Evolutionary conservation across 2,113 vertebrate species (phyloP).

Genomic region (Aythya baeri): DNA sequence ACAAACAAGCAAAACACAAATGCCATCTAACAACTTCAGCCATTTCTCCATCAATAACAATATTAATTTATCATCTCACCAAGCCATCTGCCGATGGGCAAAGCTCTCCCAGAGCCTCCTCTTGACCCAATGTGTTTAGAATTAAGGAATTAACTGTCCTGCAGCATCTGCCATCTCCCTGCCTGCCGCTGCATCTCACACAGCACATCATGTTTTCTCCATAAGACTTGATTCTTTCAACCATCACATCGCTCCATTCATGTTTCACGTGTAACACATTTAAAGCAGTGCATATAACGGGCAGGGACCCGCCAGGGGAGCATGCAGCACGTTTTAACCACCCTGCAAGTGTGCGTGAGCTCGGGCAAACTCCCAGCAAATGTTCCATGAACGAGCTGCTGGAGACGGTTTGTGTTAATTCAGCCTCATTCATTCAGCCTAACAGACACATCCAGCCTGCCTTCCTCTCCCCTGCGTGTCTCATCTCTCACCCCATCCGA

Average conservation of each 20-base stretch:
- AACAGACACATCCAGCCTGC: not conserved
- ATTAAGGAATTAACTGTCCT: constrained; percentile 42
- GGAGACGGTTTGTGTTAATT: not conserved
- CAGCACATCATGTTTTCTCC: not conserved
- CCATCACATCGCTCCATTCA: not conserved
- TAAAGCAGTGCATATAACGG: not conserved
- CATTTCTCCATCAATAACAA: constrained; percentile 33
- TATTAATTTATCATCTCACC: constrained; percentile 66
- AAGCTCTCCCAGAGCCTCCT: constrained; percentile 36
- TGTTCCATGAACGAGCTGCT: not conserved
- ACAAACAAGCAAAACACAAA: not conserved
- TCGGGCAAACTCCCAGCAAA: not conserved
- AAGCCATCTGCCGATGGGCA: constrained; percentile 62
- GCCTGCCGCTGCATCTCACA: constrained; percentile 58
- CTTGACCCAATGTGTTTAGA: constrained; percentile 5
- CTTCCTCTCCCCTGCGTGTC: not conserved
- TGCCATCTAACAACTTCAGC: constrained; percentile 25
- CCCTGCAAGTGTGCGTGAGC: not conserved
- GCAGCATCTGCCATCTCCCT: not conserved
- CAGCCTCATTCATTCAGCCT: not conserved
- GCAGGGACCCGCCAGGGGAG: not conserved
- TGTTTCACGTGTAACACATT: not conserved
- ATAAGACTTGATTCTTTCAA: constrained; percentile 66
- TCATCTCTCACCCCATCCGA: not conserved
- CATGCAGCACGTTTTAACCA: not conserved